Percentiles rank a stretch among this genome's conserved stretches.
These are phyloP conservation scores for Chionomys nivalis DNA, from an alignment of 2,113 vertebrate species.

Conservation along the genomic window DNA sequence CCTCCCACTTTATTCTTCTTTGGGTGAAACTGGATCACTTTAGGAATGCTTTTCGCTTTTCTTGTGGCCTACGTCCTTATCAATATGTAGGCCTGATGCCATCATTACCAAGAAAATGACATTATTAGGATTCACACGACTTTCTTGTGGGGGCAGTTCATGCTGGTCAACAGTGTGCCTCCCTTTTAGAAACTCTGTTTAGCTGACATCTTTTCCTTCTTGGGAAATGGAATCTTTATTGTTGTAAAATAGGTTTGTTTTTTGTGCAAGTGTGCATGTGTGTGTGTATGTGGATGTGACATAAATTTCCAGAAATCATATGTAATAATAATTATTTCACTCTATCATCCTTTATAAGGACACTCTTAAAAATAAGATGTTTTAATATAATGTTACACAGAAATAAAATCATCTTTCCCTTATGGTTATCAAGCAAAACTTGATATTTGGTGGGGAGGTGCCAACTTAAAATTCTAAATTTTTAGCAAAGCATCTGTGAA, in stretches of 20 bases:
- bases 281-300: background rate
- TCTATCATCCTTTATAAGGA: background rate
- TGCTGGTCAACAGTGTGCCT: background rate
- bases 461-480: background rate
- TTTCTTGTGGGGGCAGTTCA: background rate
- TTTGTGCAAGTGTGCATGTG: background rate
- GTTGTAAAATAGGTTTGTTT: background rate
- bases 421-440: background rate
- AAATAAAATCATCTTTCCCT: conserved; percentile 19
- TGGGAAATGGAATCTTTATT: background rate
- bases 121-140: background rate
- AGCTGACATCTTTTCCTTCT: background rate
- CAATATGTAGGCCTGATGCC: background rate
- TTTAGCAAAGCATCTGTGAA: background rate
- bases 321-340: background rate
- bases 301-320: background rate
- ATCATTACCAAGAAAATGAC: background rate
- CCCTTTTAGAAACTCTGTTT: background rate
- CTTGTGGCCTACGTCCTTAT: background rate
- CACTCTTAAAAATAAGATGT: background rate
- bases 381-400: background rate
- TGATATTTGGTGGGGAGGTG: background rate
- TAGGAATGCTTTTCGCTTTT: background rate
- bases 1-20: background rate
- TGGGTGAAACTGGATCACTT: background rate